Evolutionary conservation across 53 echinoderm and acorn worm species (phyloP), one percentile per base, ranked within the genome.

Genomic region (Apostichopus leukothele): DNA sequence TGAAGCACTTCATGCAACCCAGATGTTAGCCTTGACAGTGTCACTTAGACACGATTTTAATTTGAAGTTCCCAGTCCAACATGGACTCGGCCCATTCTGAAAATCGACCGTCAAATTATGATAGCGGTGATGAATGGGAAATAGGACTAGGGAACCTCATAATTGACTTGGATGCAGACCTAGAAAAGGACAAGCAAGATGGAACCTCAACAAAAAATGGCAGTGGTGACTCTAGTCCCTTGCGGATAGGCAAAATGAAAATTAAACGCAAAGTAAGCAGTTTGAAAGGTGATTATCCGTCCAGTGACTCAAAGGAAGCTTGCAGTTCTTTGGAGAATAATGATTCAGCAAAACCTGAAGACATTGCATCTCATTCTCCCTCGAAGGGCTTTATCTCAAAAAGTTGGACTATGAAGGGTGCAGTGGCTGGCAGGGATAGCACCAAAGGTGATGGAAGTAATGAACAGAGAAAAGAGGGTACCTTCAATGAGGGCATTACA

Each of bases 111-210:
- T 25, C 92, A 23, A 92, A 90, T 90, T 99, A 99, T 89, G 98
- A 99, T 86, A 99, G 99, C 89, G 92, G 99, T 80, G 99, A 99
- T 89, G 99, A 99, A 92, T 99, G 99, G 99, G 96, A 99, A 92
- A 99, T 99, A 50, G 99, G 99, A 76, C 92, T 99, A 75, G 99
- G 99, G 76, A 95, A 96, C 89, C 90, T 99, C 67, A 96, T 99
- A 89, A 99, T 99, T 71, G 99, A 99, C 83, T 93, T 99, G 86
- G 99, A 99, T 59, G 99, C 99, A 20, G 99, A 99, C 60, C 88
- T 99, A 76, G 99, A 99, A 91, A 99, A 99, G 86, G 99, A 99
- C 73, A 90, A 93, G 74, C 96, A 96, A 75, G 96, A 96, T 88
- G 95, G 90, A 8, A 89, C 60, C 14, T 78, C 87, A 60, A 84